These are phyloP conservation scores for Venustaconcha ellipsiformis DNA, from an alignment of 1,140 invertebrate species.

Conservation along the genomic window DNA sequence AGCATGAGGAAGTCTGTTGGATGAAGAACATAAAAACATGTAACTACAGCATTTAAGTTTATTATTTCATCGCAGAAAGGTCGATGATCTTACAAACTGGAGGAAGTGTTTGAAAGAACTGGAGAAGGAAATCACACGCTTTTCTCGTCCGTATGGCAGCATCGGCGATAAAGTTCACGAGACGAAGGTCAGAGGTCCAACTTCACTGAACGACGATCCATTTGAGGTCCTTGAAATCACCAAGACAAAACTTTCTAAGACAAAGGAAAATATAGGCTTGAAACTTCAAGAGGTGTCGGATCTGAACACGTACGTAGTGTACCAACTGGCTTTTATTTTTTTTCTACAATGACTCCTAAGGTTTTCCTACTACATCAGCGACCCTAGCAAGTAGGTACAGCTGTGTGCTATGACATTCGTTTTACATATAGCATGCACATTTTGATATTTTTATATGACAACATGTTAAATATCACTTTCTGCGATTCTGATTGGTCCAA, in stretches of 20 bases:
- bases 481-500: too few species aligned
- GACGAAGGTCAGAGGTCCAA: neutral
- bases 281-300: slow-evolving; percentile 12
- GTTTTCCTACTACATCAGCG: too few species aligned
- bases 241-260: slow-evolving; percentile 29
- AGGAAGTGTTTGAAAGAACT: slow-evolving; percentile 19
- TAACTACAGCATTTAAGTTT: neutral
- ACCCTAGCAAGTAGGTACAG: too few species aligned
- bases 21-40: too few species aligned
- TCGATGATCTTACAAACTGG: slow-evolving; percentile 23
- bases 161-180: neutral
- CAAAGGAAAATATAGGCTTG: slow-evolving; percentile 25
- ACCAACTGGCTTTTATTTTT: too few species aligned
- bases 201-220: slow-evolving; percentile 2
- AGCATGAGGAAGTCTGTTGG: too few species aligned
- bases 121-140: slow-evolving; percentile 18
- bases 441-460: too few species aligned
- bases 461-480: too few species aligned
- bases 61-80: slow-evolving; percentile 14
- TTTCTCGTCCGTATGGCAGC: slow-evolving; percentile 9
- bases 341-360: too few species aligned
- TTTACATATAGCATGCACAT: too few species aligned
- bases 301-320: neutral
- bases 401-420: too few species aligned
- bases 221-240: slow-evolving; percentile 1